Evolutionary conservation across 2,113 vertebrate genomes (phyloP), one percentile per base, ranked within the genome.

Genomic region (Caranx ignobilis): DNA sequence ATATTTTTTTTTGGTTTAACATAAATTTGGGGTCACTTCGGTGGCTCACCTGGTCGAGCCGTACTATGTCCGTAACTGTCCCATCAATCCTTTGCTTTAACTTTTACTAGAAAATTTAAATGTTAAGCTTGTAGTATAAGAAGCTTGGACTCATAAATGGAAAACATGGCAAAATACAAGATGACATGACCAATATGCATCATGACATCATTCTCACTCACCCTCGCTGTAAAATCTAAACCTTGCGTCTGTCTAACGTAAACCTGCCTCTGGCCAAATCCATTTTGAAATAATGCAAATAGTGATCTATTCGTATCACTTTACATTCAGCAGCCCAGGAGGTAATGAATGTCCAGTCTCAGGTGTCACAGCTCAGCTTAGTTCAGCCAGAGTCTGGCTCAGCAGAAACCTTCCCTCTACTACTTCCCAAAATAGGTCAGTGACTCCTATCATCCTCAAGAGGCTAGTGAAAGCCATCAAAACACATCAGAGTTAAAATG

Each of bases 401-500:
- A 64, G 35, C 45, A 18, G 47, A 78, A 62, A 59, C 57, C 56
- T 26, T n/a, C 39, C 11, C n/a, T 3, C 45, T 32, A 32, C 65
- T 57, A 62, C 19, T 21, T 85, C 65, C 45, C 13, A 54, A 82
- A 89, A 88, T 81, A 87, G 77, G 43, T 69, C 73, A 77, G 65
- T 34, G 60, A 72, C 69, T 74, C 77, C 66, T 69, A 73, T 63
- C 34, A 62, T 79, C 48, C 79, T 75, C 64, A 86, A 60, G 85
- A 87, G 79, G 84, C 82, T 69, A 84, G 83, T 71, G 88, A 59
- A 84, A 81, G 35, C 84, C 65, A 88, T 91, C 86, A 86, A 88
- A 87, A 86, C 56, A 76, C 37, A 91, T 89, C 85, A 91, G 61
- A 83, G 89, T 74, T 90, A 85, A 88, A 90, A 88, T 86, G 70